phyloP scores from a whole-genome alignment of 2,888 invertebrate species.

The Iselma pallidipennis region DNA sequence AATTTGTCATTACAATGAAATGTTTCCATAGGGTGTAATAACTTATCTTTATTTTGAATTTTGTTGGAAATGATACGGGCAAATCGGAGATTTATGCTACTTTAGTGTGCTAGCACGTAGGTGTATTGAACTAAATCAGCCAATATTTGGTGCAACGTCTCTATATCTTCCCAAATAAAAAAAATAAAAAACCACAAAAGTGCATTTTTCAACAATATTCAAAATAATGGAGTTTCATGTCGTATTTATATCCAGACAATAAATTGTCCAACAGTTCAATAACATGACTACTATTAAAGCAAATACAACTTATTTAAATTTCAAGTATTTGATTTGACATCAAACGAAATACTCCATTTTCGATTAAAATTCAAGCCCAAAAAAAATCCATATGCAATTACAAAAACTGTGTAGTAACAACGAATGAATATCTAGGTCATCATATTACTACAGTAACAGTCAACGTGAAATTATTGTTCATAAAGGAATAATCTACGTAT shows the following conservation, averaged over 20 bases:
- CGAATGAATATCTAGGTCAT: background rate
- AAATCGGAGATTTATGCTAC: slow-evolving; percentile 20
- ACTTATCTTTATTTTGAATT: slow-evolving; percentile 23
- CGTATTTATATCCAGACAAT: no score
- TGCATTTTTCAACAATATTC: background rate
- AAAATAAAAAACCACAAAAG: no score
- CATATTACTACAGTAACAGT: background rate
- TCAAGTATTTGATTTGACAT: no score
- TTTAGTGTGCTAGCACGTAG: background rate
- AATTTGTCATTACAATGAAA: slow-evolving; percentile 26
- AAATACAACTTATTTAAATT: no score
- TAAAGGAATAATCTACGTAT: background rate
- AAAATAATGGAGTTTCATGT: no score
- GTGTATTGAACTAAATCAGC: background rate
- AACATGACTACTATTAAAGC: no score
- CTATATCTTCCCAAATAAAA: no score
- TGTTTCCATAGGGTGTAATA: slow-evolving; percentile 28
- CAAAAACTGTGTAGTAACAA: background rate
- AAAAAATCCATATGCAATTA: background rate
- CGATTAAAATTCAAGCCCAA: no score
- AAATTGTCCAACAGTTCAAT: no score
- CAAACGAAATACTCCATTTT: no score
- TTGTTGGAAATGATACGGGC: slow-evolving; percentile 19
- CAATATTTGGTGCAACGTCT: no score
- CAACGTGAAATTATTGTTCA: background rate